Conservation (phyloP, 92 coral and sea anemone genomes). For the Plumapathes pennacea region DNA sequence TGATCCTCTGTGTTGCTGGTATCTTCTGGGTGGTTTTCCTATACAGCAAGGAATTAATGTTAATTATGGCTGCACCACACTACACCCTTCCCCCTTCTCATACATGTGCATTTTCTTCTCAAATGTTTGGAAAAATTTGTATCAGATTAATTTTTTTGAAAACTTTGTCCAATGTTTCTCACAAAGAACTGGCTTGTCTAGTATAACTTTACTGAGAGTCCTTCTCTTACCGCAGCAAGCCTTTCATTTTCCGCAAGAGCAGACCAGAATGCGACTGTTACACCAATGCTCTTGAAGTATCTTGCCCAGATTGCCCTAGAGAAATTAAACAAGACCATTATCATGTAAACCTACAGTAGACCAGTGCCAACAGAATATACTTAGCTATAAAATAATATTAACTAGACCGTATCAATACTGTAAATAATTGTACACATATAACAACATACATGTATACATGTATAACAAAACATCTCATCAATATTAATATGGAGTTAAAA, state of each 20-base stretch:
- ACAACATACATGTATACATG: neutral
- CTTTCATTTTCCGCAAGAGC: slow-evolving; percentile 84
- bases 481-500: neutral
- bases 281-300: slow-evolving; percentile 61
- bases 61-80: no score
- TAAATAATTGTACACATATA: neutral
- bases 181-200: no score
- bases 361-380: slow-evolving; percentile 3
- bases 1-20: neutral
- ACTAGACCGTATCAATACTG: neutral
- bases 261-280: slow-evolving; percentile 88
- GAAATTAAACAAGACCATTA: neutral
- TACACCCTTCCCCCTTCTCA: no score
- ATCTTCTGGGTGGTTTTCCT: no score
- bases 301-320: slow-evolving; percentile 71
- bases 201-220: no score
- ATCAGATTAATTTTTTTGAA: no score
- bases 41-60: no score
- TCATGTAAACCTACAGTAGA: neutral
- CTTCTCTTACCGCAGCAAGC: slow-evolving; percentile 21
- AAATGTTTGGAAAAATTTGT: no score
- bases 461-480: neutral
- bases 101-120: no score
- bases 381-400: neutral
- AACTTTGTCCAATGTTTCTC: no score